Conservation (phyloP, 2,888 invertebrate species). For the Cataglyphis albicans region DNA sequence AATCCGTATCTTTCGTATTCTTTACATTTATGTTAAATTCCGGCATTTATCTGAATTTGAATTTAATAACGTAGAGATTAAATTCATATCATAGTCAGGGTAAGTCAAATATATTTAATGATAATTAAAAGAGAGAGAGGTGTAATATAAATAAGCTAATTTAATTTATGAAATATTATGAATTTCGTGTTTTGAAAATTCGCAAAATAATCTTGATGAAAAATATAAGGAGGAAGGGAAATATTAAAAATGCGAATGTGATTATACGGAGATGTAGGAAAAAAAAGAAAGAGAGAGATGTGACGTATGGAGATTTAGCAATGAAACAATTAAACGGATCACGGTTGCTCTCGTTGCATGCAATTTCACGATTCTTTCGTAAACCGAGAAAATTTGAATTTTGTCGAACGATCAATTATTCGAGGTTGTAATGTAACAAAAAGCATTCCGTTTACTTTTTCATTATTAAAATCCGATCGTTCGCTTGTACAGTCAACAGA, state of each 20-base stretch:
- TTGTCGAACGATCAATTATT: not conserved
- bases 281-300: not conserved
- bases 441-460: slow-evolving; percentile 46
- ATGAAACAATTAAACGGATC: not conserved
- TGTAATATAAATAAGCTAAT: slow-evolving; percentile 21
- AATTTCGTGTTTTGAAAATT: not conserved
- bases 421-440: slow-evolving; percentile 38
- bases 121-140: not conserved
- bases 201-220: not conserved
- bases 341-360: not conserved
- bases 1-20: not conserved
- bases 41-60: not conserved
- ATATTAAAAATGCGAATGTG: not conserved
- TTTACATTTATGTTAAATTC: slow-evolving; percentile 9
- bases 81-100: not conserved
- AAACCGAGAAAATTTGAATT: slow-evolving; percentile 20
- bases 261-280: not conserved
- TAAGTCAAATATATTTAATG: not conserved
- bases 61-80: not conserved
- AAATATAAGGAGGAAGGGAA: not conserved
- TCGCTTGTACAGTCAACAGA: slow-evolving; percentile 45
- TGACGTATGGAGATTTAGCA: not conserved
- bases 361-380: not conserved
- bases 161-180: not conserved
- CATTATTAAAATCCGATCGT: slow-evolving; percentile 53